Base-by-base conservation (phyloP, 2,888 invertebrate genomes). In the Trichogramma evanescens region DNA sequence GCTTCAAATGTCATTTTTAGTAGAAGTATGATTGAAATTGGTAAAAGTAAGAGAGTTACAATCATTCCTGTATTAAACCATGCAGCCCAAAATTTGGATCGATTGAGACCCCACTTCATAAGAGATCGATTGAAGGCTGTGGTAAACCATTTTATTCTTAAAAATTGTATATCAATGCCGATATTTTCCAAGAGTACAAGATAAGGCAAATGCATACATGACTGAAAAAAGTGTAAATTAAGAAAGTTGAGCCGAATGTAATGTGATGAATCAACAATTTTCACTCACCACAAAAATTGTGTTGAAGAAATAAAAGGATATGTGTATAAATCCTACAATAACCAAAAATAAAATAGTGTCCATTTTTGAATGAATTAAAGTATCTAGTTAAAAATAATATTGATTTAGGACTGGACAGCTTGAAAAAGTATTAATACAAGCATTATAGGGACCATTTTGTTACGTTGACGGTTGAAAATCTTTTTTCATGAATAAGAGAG, bases 141-240 rank as follows among this genome's bases (percentile, higher is more conserved):
- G 0, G 92, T 91, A 64, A 86, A 87, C 91, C 91, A 92, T 67
- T 86, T 84, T 58, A 93, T 80, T 61, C 86, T 84, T 52, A 93
- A 81, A 59, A 89, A 82, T 64, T 87, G 84, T 43, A 93, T 80
- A 71, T 85, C 85, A 8, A 93, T 71, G 4, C 93, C 93, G 3
- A 88, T 88, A 59, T 87, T 89, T 73, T 88, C 85, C 63, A 91
- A 74, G 71, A 92, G 87, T 66, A 86, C 86, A 66, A 87, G 82
- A 73, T 93, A 93, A 0, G 92, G 91, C 73, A 89, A 88, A 74
- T 89, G 89, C 79, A 89, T 87, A 77, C 92, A 92, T 73, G 89
- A 89, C 92, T 92, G 82, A 66, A 81, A 85, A 76, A 48, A 26
- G 51, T 48, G 9, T 39, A 43, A 42, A 58, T 42, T 56, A 40